Evolutionary conservation across 2,113 vertebrate genomes (phyloP).

Genomic region (Chrysemys picta): DNA sequence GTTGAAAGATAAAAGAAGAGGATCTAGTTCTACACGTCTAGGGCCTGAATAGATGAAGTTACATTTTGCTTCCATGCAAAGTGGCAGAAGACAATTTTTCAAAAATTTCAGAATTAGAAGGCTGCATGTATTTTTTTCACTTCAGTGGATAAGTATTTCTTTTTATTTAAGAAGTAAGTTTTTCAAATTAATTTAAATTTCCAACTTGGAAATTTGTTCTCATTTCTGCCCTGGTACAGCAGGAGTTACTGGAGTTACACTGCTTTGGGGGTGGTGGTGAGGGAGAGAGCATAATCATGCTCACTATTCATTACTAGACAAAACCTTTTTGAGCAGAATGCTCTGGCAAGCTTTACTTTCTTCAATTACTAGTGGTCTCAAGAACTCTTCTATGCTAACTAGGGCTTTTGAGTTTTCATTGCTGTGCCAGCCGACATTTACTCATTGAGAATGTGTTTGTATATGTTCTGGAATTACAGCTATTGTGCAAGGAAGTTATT

Average conservation of each 20-base stretch:
- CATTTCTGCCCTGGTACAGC: neutral
- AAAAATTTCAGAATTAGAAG: conserved; percentile 5
- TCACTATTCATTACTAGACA: neutral
- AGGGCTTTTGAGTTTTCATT: neutral
- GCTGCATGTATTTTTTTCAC: rapidly evolving
- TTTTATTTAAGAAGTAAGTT: neutral
- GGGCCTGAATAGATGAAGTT: neutral
- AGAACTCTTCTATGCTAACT: neutral
- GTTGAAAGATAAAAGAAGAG: conserved; percentile 48
- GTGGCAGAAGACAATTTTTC: neutral
- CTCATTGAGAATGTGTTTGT: neutral
- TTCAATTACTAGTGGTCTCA: neutral
- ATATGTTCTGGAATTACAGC: neutral
- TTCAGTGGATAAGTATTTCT: rapidly evolving
- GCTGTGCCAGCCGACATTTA: neutral
- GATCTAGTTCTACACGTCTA: conserved; percentile 3
- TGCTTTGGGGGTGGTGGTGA: neutral
- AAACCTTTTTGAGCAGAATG: neutral
- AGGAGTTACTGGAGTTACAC: neutral
- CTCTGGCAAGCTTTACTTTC: neutral
- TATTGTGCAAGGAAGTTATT: neutral
- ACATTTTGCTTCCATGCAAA: neutral
- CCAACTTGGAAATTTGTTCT: neutral
- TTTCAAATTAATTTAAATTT: neutral
- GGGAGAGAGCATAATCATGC: neutral